Conservation (phyloP, 2,113 vertebrate genomes). For the Nansenia antarctica region DNA sequence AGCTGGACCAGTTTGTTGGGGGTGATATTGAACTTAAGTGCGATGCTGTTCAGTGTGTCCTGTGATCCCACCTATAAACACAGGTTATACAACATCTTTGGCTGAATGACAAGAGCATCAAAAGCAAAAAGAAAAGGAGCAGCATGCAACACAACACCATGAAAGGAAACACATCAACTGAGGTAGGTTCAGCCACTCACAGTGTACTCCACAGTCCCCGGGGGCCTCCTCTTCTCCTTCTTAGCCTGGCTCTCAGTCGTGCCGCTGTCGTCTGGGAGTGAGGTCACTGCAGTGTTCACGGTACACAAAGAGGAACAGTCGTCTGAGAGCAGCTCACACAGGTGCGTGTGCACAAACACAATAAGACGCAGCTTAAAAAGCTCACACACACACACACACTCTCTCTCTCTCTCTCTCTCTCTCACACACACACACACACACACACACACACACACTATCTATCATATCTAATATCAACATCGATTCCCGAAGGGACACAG, state of each 20-base stretch:
- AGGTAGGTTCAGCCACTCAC: conserved; percentile 60
- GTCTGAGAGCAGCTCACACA: background rate
- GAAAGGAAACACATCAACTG: background rate
- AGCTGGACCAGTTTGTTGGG: conserved; percentile 95
- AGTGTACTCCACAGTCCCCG: conserved; percentile 71
- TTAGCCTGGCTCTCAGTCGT: conserved; percentile 56
- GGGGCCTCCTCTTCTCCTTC: conserved; percentile 70
- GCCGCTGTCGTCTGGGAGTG: conserved; percentile 48
- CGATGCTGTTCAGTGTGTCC: conserved; percentile 93
- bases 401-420: background rate
- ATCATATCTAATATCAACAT: background rate
- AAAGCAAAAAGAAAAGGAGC: background rate
- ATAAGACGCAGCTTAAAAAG: background rate
- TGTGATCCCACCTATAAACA: conserved; percentile 81
- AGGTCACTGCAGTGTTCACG: background rate
- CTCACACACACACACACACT: background rate
- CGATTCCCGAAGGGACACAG: background rate
- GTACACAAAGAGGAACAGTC: background rate
- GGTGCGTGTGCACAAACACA: background rate
- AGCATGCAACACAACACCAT: background rate
- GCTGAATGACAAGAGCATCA: background rate
- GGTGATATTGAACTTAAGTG: conserved; percentile 93
- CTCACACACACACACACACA: background rate
- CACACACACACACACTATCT: background rate
- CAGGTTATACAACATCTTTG: background rate